Base-by-base conservation (phyloP, 2,113 vertebrate species). In the Ahaetulla prasina region DNA sequence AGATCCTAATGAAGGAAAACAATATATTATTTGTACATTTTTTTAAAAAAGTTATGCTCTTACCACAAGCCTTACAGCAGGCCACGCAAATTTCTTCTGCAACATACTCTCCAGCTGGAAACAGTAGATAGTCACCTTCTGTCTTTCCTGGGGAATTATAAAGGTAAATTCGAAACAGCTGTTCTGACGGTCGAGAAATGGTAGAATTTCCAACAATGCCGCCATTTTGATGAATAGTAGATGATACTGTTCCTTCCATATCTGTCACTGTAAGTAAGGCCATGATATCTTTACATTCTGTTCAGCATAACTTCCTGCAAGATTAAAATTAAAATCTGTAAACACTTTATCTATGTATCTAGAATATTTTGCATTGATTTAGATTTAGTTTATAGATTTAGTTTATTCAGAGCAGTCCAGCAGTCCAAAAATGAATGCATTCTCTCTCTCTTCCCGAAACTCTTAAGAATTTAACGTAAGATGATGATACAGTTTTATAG, bases 51-150 rank as follows among this genome's bases (percentile, higher is more conserved):
- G 1, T 53, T 49, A 39, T 53, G 50, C 53, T 98, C 98, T 98
- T 95, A 99, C 99, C 98, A 91, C 99, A 99, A 39, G 98, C 97
- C 97, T 98, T 99, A 91, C 99, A 98, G 89, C 98, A 99, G 91
- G 95, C 95, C 93, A 98, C 89, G 60, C 99, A 99, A 89, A 99
- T 98, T 89, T 99, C 99, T 97, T 99, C 99, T 8, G 98, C 98
- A 84, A 98, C 95, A 49, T 99, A 98, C 22, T 99, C 98, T 87
- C 98, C 99, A 43, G 96, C 52, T 90, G 98, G 97, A 96, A 98
- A 99, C 0, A 95, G 96, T 89, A 99, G 97, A 35, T 95, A 95
- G 60, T 97, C 96, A 87, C 94, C 95, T 60, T 96, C 98, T n/a
- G 89, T 89, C 93, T 94, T 97, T 53, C 95, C 98, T 86, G 95